Percentiles rank a stretch among this genome's conserved stretches.
phyloP scores from a whole-genome alignment of 1,140 invertebrate species.

The Ceratina japonica region DNA sequence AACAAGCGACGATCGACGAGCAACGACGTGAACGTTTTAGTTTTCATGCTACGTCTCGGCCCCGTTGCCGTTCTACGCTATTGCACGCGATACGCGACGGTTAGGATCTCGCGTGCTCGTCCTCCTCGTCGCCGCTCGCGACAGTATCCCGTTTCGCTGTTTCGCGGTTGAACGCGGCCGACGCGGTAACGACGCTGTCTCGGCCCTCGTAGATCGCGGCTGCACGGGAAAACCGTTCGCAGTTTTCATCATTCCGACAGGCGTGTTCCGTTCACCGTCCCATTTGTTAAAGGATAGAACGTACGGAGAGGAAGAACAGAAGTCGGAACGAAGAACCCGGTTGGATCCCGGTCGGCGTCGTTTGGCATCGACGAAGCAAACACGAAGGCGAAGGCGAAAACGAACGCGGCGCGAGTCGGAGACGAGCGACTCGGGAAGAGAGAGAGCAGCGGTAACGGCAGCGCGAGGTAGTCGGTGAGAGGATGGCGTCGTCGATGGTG shows the following conservation, averaged over 20 bases:
- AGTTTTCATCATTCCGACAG: neutral
- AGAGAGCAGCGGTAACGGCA: neutral
- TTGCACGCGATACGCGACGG: neutral
- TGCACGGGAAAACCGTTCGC: neutral
- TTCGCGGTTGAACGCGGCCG: conserved; percentile 18
- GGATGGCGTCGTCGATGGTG: conserved; percentile 64
- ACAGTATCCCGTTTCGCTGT: conserved; percentile 39
- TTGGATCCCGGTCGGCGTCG: neutral
- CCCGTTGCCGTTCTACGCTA: neutral
- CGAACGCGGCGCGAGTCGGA: neutral
- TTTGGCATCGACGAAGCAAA: neutral
- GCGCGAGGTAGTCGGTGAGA: neutral
- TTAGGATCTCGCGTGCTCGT: neutral
- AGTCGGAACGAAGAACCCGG: neutral
- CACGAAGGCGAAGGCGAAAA: neutral
- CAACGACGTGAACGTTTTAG: no score
- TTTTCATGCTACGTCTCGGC: no score
- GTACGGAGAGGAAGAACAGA: neutral
- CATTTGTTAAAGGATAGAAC: neutral
- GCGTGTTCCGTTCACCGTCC: neutral
- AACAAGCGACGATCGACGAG: no score
- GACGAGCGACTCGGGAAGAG: neutral
- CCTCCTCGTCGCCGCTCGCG: neutral
- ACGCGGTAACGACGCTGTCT: conserved; percentile 51
- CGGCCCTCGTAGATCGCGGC: neutral